Evolutionary conservation across 2,113 vertebrate species (phyloP), one percentile per base, ranked within the genome.

Genomic region (Probosciger aterrimus): DNA sequence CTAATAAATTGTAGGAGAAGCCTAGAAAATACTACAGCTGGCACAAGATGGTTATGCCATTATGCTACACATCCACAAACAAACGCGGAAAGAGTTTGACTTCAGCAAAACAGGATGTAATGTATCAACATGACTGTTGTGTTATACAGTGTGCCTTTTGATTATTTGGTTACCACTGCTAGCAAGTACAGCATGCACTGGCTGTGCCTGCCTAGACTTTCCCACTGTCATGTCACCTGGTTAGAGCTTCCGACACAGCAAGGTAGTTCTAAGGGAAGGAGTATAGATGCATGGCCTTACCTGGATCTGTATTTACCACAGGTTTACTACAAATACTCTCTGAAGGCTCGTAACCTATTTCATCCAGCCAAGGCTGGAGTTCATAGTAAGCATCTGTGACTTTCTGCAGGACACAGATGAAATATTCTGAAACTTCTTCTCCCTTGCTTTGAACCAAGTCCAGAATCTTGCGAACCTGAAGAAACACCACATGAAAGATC

Each of bases 401-500:
- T 87, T 98, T 98, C 89, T 99, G 98, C 25, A 99, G 97, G 84
- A 99, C 97, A 16, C 94, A 88, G 59, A 99, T 35, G 28, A 99
- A 98, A 96, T 98, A 99, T 30, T 99, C 98, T 3, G 98, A 98
- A 64, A 98, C 98, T 91, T 99, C 98, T 76, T 99, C 99, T 16
- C 99, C 99, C 97, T 99, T 99, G 97, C 98, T 99, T 91, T 99
- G 99, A 35, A 99, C 98, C 50, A 99, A 93, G 94, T 99, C 99
- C 97, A 99, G 94, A 96, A 99, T 98, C 97, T 99, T 98, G 52
- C 99, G 99, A 62, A 99, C 99, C 99, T 99, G 81, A 12, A 94
- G 60, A 91, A 95, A 44, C 52, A 94, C 6, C 70, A 84, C 1
- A 4, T 25, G 60, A 86, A 79, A 86, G 28, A 50, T 77, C 18